These are phyloP conservation scores for Bombus polaris DNA, from an alignment of 1,140 invertebrate species.

Conservation along the genomic window DNA sequence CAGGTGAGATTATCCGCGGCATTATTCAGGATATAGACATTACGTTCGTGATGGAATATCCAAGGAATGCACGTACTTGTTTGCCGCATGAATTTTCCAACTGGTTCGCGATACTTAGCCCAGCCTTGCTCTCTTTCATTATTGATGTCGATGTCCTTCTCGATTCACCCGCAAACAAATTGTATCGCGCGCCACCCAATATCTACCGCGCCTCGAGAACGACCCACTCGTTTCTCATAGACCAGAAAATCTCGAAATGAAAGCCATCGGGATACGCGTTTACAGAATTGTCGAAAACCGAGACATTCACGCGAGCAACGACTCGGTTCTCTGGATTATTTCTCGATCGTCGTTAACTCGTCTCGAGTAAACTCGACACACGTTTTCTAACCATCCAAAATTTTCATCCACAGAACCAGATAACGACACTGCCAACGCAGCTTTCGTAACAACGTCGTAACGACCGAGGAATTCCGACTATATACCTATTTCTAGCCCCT, in stretches of 20 bases:
- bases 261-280: neutral
- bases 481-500: neutral
- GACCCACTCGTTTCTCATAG: neutral
- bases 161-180: constrained; percentile 21
- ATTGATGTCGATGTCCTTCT: neutral
- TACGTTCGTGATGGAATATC: constrained; percentile 59
- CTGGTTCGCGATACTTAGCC: neutral
- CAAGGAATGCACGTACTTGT: constrained; percentile 38
- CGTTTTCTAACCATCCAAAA: neutral
- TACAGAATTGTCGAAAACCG: neutral
- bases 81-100: constrained; percentile 30
- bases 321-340: neutral
- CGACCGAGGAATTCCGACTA: constrained; percentile 26
- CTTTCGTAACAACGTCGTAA: constrained; percentile 12
- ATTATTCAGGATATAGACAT: constrained; percentile 64
- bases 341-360: neutral
- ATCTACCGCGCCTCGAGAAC: neutral
- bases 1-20: constrained; percentile 50
- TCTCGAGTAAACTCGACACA: neutral
- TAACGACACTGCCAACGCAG: neutral
- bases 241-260: neutral
- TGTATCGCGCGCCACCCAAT: neutral
- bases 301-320: no score
- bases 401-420: neutral
- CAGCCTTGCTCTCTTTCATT: constrained; percentile 29